Evolutionary conservation across 2,113 vertebrate species (phyloP).

Genomic region (Eira barbara): DNA sequence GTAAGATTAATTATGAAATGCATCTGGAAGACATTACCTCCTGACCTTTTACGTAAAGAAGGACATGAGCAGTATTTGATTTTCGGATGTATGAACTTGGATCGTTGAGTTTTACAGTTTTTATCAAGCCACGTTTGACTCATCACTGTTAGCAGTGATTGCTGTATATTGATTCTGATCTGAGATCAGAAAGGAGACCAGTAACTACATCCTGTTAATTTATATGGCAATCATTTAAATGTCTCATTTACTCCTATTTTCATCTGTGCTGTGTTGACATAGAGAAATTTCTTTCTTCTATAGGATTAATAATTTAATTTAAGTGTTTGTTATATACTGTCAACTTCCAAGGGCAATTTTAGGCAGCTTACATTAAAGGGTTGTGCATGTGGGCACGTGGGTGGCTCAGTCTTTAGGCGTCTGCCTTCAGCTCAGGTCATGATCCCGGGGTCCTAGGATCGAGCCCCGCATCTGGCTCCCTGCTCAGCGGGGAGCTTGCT

Average conservation of each 20-base stretch:
- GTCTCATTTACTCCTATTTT: conserved; percentile 37
- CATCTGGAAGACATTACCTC: neutral
- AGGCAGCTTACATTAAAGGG: neutral
- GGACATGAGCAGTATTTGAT: neutral
- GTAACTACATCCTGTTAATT: neutral
- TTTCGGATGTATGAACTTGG: neutral
- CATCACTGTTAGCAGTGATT: neutral
- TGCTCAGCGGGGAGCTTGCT: no score
- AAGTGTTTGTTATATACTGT: conserved; percentile 8
- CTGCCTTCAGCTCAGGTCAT: no score
- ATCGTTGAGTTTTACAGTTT: neutral
- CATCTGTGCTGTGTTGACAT: conserved; percentile 15
- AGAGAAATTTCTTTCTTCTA: neutral
- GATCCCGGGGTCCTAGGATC: no score
- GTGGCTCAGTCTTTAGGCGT: no score
- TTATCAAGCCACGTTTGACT: neutral
- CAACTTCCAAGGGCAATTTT: conserved; percentile 29
- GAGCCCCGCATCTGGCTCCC: no score
- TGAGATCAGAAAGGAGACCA: neutral
- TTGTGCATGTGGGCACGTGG: neutral
- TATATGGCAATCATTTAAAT: conserved; percentile 32
- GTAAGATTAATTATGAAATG: conserved; percentile 3
- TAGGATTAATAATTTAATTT: conserved; percentile 43
- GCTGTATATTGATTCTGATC: neutral
- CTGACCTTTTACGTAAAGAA: neutral